Base-by-base conservation (phyloP, 35 echinoderm and acorn worm species). In the Hemicentrotus pulcherrimus region DNA sequence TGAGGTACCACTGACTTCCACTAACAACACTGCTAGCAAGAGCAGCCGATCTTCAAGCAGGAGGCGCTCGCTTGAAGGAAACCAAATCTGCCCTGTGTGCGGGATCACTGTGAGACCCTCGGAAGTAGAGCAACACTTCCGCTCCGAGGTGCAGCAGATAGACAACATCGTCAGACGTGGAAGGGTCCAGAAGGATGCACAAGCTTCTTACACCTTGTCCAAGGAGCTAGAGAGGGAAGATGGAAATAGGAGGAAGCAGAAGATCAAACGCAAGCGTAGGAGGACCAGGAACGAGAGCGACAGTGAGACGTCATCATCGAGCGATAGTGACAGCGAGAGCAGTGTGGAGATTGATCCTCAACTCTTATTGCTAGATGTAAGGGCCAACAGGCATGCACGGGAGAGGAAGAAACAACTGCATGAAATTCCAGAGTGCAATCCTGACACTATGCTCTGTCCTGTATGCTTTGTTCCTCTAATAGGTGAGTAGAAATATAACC, bases 71-170 rank as follows among this genome's bases (percentile, higher is more conserved):
- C 31, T 47, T 5, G 92, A 94, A 46, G 59, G 55, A 31, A 32
- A 85, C 31, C 59, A 86, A 14, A 86, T 94, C 31, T 96, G 96
- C 86, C 93, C 93, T 18, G 94, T 96, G 22, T 96, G 96, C 61
- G 96, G 96, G 32, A 61, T 96, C 16, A 96, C 96, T 3, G 94
- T 96, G 11, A 94, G 96, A n/a, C 88, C 46, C n/a, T 86, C 86
- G 46, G 96, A 96, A 61, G 35, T 96, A 24, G 96, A 96, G 52
- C 16, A 47, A 5, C 96, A 96, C 59, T 96, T 65, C 86, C 61
- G 88, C 18, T 94, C 86, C 1, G 96, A 96, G 65, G 86, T 96
- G 47, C 46, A 96, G 59, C 94, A 96, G 86, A 86, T 96, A 31
- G 61, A 96, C 33, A 13, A 58, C 30, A 58, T 93, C 3, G 91